Base-by-base conservation (phyloP, 2,797 vertebrate species). In the Phoxinus dragarum region DNA sequence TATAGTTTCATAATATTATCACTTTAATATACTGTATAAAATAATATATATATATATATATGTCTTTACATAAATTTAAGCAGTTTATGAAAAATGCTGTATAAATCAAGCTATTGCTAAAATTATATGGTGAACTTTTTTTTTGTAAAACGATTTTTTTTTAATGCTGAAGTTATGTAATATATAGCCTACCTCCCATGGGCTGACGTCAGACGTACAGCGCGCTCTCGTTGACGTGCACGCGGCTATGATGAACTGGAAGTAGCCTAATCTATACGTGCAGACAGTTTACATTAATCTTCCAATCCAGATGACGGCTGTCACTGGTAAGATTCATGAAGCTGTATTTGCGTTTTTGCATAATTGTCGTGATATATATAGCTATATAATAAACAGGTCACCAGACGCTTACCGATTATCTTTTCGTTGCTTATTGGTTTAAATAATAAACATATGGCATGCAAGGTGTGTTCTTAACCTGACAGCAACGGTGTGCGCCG, bases 291-390 rank as follows among this genome's bases (percentile, higher is more conserved):
- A 23, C 42, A 66, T 59, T 38, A 38, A 76, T n/a, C 56, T 27
- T 81, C 49, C 44, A 40, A 77, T 6, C n/a, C 66, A 81, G 23
- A 17, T 49, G 49, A 74, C 47, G 16, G 19, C 59, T 38, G 61
- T 44, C n/a, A 68, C 52, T 44, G 87, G 88, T 90, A 88, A 89
- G 86, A 68, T 36, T 52, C 16, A 47, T 21, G 1, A 31, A 34
- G 34, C 10, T 66, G 19, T 66, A 17, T 74, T 56, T 40, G 47
- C 47, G 38, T 42, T 40, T 82, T 68, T 68, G 61, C 73, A 68
- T 27, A 42, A 61, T 38, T 42, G n/a, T 66, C 19, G 9, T 76
- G 6, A 34, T 36, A 38, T 47, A 19, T n/a, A 67, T 11, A 49
- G 16, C 38, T 3, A 38, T 21, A 21, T n/a, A 67, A 23, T 38